phyloP scores from a whole-genome alignment of 2,888 invertebrate genomes.

The Acanthosepion pharaonis region DNA sequence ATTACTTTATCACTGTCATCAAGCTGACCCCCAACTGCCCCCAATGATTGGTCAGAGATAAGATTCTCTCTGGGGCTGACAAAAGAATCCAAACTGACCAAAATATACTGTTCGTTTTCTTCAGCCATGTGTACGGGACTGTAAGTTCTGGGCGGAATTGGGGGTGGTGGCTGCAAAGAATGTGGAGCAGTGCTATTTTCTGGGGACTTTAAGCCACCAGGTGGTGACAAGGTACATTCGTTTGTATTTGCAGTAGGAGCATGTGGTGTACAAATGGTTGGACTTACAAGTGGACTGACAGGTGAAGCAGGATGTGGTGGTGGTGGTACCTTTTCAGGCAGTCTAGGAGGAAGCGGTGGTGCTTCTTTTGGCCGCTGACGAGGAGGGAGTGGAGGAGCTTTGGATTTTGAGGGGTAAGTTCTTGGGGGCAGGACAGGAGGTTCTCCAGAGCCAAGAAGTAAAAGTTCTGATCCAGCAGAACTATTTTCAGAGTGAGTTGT shows the following conservation, averaged over 20 bases:
- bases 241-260: conserved; percentile 48
- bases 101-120: conserved; percentile 63
- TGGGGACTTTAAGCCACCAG: conserved; percentile 48
- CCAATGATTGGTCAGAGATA: conserved; percentile 51
- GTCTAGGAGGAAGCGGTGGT: conserved; percentile 67
- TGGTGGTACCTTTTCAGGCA: conserved; percentile 51
- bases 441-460: conserved; percentile 47
- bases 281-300: conserved; percentile 45
- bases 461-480: conserved; percentile 46
- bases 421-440: conserved; percentile 68
- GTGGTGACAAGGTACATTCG: conserved; percentile 43
- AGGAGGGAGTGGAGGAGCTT: conserved; percentile 67
- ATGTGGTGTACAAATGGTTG: conserved; percentile 44
- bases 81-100: conserved; percentile 69
- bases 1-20: conserved; percentile 39
- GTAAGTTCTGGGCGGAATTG: conserved; percentile 69
- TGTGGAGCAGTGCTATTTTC: conserved; percentile 45
- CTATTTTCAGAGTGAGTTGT: not conserved
- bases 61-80: conserved; percentile 64
- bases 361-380: conserved; percentile 59
- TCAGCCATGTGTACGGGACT: conserved; percentile 65
- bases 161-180: conserved; percentile 59
- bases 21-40: conserved; percentile 51
- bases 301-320: conserved; percentile 48
- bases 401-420: conserved; percentile 59